A percentile compares a stretch with the other conserved stretches of the same genome.
These are phyloP conservation scores for Microcebus murinus DNA, from an alignment of 2,113 vertebrate species.

Conservation along the genomic window DNA sequence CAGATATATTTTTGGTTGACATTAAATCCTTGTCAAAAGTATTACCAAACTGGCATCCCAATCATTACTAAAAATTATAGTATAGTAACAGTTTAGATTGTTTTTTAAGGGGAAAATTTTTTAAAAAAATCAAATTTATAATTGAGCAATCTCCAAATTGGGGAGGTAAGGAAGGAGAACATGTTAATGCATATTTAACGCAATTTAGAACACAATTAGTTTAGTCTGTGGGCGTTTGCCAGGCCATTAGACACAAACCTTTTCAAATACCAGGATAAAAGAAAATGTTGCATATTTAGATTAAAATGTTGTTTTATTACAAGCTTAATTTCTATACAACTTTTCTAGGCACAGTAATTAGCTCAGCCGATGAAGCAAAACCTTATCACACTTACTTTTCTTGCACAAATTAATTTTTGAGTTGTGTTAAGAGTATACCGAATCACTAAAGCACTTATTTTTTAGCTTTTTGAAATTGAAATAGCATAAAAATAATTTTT, in stretches of 20 bases:
- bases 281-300: background rate
- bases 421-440: background rate
- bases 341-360: background rate
- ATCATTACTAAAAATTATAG: background rate
- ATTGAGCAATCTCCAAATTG: background rate
- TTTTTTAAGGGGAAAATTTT: background rate
- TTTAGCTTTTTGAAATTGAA: constrained; percentile 27
- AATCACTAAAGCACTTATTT: background rate
- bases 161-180: background rate
- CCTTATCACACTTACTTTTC: constrained; percentile 26
- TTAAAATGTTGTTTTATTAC: constrained; percentile 3
- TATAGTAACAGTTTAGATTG: background rate
- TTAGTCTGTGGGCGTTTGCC: background rate
- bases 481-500: constrained; percentile 12
- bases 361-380: background rate
- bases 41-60: background rate
- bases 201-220: background rate
- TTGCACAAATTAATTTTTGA: constrained; percentile 34
- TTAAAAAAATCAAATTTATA: background rate
- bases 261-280: constrained; percentile 3
- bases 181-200: background rate
- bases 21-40: background rate
- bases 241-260: background rate
- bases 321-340: background rate
- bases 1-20: background rate